Evolutionary conservation across 2,113 vertebrate species (phyloP).

Genomic region (Psettodes erumei): DNA sequence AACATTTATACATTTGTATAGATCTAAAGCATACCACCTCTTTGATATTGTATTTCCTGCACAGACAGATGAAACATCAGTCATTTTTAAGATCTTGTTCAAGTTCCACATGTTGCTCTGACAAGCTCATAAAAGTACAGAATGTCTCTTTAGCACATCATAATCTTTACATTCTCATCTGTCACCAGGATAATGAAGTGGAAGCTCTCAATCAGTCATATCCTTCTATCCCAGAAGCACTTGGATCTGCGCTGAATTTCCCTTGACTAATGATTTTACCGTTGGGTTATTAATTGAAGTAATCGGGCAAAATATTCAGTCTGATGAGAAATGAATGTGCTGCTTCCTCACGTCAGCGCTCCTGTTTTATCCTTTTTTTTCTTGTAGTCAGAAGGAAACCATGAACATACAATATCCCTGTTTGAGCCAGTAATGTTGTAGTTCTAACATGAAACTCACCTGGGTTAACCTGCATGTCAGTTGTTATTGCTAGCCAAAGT

Average conservation of each 20-base stretch:
- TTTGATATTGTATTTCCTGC: neutral
- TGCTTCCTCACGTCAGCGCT: conserved; percentile 21
- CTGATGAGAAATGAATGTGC: conserved; percentile 34
- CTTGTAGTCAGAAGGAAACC: conserved; percentile 13
- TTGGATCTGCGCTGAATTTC: conserved; percentile 58
- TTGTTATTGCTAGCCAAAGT: neutral
- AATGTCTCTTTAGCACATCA: conserved; percentile 45
- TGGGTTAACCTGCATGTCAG: neutral
- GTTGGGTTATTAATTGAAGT: conserved; percentile 76
- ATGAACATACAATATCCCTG: neutral
- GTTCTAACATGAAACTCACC: neutral
- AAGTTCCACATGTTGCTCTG: conserved; percentile 1
- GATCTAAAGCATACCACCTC: neutral
- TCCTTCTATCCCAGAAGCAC: conserved; percentile 46
- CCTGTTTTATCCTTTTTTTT: conserved; percentile 8
- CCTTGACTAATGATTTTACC: conserved; percentile 65
- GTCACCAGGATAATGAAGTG: conserved; percentile 72
- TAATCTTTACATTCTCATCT: conserved; percentile 46
- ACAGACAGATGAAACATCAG: neutral
- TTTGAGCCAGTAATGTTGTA: neutral
- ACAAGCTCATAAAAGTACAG: neutral
- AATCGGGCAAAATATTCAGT: conserved; percentile 70
- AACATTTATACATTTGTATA: too few relatives aligned
- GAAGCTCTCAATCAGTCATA: conserved; percentile 73
- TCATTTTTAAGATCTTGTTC: neutral